Evolutionary conservation across 2,797 vertebrate species (phyloP).

Genomic region (Pseudomugil tenellus): DNA sequence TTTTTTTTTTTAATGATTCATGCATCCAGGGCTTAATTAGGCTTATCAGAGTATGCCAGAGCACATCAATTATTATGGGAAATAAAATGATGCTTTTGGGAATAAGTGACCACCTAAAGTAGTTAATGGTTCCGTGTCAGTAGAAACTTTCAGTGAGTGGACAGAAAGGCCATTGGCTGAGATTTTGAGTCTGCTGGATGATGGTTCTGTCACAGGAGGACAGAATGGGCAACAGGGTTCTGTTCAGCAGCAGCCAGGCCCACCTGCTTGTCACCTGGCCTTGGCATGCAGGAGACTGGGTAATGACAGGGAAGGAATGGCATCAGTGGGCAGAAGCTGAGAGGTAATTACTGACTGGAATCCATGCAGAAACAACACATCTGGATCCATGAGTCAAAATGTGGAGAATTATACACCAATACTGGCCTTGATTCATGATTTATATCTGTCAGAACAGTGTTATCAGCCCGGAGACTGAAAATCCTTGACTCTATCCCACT

Average conservation of each 20-base stretch:
- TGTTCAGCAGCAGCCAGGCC: constrained; percentile 80
- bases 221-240: constrained; percentile 56
- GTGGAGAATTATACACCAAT: constrained; percentile 55
- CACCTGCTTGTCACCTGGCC: constrained; percentile 88
- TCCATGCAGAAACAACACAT: constrained; percentile 89
- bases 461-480: constrained; percentile 55
- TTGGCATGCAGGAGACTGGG: constrained; percentile 79
- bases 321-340: constrained; percentile 78
- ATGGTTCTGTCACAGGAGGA: constrained; percentile 37
- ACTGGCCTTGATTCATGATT: constrained; percentile 48
- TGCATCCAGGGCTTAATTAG: not conserved
- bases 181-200: constrained; percentile 40
- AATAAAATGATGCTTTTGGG: constrained; percentile 3
- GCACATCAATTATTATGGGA: constrained; percentile 15
- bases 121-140: not conserved
- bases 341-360: constrained; percentile 86
- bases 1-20: too few species aligned
- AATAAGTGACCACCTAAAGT: not conserved
- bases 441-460: constrained; percentile 46
- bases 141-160: constrained; percentile 25
- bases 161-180: constrained; percentile 31
- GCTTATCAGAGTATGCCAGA: constrained; percentile 15
- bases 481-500: constrained; percentile 47
- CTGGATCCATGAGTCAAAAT: constrained; percentile 81
- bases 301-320: constrained; percentile 87